Evolutionary conservation across 1,140 invertebrate species (phyloP).

Genomic region (Vollenhovia emeryi): DNA sequence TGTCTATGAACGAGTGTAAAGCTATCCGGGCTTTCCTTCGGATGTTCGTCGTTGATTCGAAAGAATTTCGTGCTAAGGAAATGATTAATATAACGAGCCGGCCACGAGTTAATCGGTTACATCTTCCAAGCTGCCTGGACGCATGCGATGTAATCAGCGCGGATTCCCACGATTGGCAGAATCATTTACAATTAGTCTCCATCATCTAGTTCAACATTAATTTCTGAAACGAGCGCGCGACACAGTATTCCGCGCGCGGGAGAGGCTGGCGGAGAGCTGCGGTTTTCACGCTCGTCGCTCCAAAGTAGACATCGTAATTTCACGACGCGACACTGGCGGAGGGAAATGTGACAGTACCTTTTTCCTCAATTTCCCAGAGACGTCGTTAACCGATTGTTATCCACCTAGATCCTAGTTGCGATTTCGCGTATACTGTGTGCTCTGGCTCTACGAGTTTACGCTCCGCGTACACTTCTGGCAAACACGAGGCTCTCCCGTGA

Average conservation of each 20-base stretch:
- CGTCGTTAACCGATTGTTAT: conserved; percentile 40
- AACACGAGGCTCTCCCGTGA: neutral
- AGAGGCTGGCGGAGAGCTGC: conserved; percentile 22
- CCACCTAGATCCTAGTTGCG: too few species aligned
- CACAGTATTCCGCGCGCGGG: conserved; percentile 8
- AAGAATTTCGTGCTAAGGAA: conserved; percentile 55
- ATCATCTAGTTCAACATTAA: conserved; percentile 70
- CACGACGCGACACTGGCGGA: conserved; percentile 1
- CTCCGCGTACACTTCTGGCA: neutral
- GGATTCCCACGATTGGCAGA: conserved; percentile 73
- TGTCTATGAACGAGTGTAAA: neutral
- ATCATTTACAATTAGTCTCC: conserved; percentile 71
- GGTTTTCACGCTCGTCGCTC: conserved; percentile 62
- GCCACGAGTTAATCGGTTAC: conserved; percentile 59
- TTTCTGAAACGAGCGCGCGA: conserved; percentile 62
- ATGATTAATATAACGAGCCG: conserved; percentile 58
- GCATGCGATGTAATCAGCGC: conserved; percentile 64
- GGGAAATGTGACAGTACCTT: conserved; percentile 26
- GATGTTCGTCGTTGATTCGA: conserved; percentile 2
- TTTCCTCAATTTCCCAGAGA: conserved; percentile 29
- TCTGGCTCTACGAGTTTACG: neutral
- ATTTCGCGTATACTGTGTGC: neutral
- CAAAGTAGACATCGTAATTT: conserved; percentile 51
- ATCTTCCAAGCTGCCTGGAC: conserved; percentile 7
- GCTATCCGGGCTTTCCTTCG: neutral